Base-by-base conservation (phyloP, 2,797 vertebrate species). In the Crenichthys baileyi region DNA sequence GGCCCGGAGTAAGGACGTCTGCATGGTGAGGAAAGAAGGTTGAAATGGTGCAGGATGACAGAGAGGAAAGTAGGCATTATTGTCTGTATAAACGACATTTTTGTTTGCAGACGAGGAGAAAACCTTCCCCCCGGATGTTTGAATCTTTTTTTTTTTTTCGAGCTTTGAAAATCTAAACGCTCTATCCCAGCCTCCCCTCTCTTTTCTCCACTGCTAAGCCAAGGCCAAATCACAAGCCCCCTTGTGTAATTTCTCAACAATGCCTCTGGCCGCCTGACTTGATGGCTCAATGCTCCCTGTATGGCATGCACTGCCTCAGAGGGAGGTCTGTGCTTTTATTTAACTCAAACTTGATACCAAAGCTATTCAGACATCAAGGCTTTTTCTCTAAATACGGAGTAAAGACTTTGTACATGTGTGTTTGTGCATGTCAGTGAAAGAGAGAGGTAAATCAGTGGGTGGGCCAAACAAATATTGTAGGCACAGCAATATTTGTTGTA, bases 251-350 rank as follows among this genome's bases (percentile, higher is more conserved):
- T 93, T 78, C 86, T 92, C 90, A 88, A 93, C 94, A 95, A 94
- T 90, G 93, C 89, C 85, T 84, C 90, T 87, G 91, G 90, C 83
- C 71, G 92, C 89, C 92, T 85, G 89, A 92, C 90, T 94, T 95
- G 94, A 95, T 94, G 92, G 92, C 94, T 95, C 92, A 93, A 94
- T 95, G 93, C 91, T 95, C 90, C 88, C 89, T 82, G 82, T 87
- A 88, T 91, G 92, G 92, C 93, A 90, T 90, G 83, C 60, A 83
- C 67, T 83, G 92, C 87, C 92, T 94, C 91, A 90, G 90, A 95
- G 86, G 92, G 88, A 94, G 91, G 85, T 87, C 90, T 87, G 85
- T 0, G 75, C 92, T 93, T 95, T 95, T 92, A 90, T 93, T 90
- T 89, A 39, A 81, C 90, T 89, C 93, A 91, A 94, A 93, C 90